Conservation (phyloP, 2,797 vertebrate genomes). For the Pseudomugil gertrudae region DNA sequence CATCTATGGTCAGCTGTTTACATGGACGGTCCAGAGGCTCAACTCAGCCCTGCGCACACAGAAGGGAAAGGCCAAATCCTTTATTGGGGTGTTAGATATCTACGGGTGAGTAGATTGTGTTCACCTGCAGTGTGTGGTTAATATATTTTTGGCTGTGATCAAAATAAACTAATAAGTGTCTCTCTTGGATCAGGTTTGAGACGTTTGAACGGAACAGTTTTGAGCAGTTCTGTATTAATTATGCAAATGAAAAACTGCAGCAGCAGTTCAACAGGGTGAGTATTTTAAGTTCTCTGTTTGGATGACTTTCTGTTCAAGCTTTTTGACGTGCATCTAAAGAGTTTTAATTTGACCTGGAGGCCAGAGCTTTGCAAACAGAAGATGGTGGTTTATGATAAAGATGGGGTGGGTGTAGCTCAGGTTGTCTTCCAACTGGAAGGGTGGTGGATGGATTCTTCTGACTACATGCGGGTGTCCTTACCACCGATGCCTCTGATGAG, state of each 20-base stretch:
- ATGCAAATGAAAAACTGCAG: constrained; percentile 87
- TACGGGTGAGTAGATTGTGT: constrained; percentile 75
- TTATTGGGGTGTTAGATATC: constrained; percentile 85
- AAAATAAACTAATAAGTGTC: constrained; percentile 6
- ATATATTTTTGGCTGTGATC: not conserved
- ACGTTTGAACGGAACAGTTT: constrained; percentile 87
- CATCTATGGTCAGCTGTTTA: constrained; percentile 81
- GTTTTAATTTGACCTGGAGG: not conserved
- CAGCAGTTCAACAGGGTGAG: constrained; percentile 87
- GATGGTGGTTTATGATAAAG: not conserved
- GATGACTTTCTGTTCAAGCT: not conserved
- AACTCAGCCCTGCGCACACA: constrained; percentile 77
- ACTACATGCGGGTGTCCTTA: no score
- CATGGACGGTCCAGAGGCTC: constrained; percentile 82
- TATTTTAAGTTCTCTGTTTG: constrained; percentile 1
- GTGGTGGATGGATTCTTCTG: no score
- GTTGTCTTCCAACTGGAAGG: no score
- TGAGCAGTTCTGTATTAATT: constrained; percentile 90
- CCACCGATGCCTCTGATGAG: no score
- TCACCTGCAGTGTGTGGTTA: not conserved
- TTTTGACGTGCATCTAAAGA: not conserved
- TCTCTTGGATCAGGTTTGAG: constrained; percentile 80
- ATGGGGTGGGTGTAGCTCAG: no score
- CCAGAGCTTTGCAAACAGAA: not conserved
- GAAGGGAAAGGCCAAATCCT: constrained; percentile 60